Conservation (phyloP, 1,140 invertebrate species). For the Brachionus manjavacas region DNA sequence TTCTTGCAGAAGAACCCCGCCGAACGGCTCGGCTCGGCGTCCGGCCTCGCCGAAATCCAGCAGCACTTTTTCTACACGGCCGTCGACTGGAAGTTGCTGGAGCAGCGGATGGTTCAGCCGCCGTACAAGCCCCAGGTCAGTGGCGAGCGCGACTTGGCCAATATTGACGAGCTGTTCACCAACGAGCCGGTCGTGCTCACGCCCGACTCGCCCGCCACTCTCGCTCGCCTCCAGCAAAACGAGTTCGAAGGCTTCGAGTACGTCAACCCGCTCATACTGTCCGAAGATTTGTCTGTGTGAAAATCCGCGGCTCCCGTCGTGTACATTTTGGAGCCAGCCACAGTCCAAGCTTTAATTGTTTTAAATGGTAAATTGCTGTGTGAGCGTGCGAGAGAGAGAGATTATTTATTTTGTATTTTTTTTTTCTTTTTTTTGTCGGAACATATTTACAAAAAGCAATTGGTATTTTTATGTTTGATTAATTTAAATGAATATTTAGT, state of each 20-base stretch:
- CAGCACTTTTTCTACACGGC: conserved; percentile 93
- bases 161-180: conserved; percentile 99
- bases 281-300: conserved; percentile 7
- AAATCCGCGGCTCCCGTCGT: not conserved
- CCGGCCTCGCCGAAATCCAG: conserved; percentile 84
- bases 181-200: conserved; percentile 93
- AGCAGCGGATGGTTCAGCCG: conserved; percentile 88
- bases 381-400: not conserved
- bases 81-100: conserved; percentile 95
- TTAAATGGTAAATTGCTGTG: not conserved
- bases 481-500: not conserved
- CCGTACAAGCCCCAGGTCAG: conserved; percentile 87
- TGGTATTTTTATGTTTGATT: not conserved
- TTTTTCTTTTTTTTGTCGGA: not conserved
- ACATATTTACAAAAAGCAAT: not conserved
- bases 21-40: conserved; percentile 83
- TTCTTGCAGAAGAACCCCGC: conserved; percentile 95
- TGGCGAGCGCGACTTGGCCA: conserved; percentile 74
- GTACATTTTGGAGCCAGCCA: not conserved
- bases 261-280: conserved; percentile 39
- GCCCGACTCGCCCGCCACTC: conserved; percentile 58
- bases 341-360: not conserved
- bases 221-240: conserved; percentile 32
- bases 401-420: not conserved
- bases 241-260: conserved; percentile 43